Evolutionary conservation across 2,888 invertebrate species (phyloP).

Genomic region (Apotomis capreana): DNA sequence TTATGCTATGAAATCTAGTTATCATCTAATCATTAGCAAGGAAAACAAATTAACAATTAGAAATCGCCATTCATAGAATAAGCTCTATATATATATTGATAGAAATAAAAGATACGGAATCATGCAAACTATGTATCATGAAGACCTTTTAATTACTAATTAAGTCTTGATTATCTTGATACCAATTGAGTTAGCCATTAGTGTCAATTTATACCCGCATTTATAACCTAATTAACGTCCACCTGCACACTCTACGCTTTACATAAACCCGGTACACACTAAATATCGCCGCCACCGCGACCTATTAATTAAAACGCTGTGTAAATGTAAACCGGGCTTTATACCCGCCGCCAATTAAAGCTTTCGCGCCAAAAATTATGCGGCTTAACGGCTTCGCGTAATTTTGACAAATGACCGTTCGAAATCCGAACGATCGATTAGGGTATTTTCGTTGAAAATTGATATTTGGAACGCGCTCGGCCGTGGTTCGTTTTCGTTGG

Average conservation of each 20-base stretch:
- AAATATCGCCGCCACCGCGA: constrained; percentile 31
- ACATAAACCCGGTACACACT: constrained; percentile 31
- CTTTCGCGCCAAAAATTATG: constrained; percentile 79
- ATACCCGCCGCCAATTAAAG: constrained; percentile 59
- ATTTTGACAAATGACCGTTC: constrained; percentile 78
- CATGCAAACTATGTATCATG: no score
- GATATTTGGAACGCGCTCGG: constrained; percentile 31
- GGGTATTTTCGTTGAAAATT: constrained; percentile 50
- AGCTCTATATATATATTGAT: no score
- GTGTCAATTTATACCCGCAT: no score
- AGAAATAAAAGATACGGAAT: no score
- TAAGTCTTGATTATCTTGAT: no score
- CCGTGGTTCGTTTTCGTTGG: constrained; percentile 12
- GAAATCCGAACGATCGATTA: constrained; percentile 61
- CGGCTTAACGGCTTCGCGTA: constrained; percentile 78
- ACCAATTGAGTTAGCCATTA: no score
- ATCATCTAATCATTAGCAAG: no score
- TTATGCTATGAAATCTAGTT: no score
- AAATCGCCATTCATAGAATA: no score
- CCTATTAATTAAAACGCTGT: constrained; percentile 81
- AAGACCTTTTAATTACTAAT: no score
- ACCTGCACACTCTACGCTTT: constrained; percentile 13
- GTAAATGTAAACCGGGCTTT: constrained; percentile 83
- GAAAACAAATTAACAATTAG: no score
- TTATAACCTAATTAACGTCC: neutral